Conservation (phyloP, 2,797 vertebrate genomes). For the Steatocranus sp. region DNA sequence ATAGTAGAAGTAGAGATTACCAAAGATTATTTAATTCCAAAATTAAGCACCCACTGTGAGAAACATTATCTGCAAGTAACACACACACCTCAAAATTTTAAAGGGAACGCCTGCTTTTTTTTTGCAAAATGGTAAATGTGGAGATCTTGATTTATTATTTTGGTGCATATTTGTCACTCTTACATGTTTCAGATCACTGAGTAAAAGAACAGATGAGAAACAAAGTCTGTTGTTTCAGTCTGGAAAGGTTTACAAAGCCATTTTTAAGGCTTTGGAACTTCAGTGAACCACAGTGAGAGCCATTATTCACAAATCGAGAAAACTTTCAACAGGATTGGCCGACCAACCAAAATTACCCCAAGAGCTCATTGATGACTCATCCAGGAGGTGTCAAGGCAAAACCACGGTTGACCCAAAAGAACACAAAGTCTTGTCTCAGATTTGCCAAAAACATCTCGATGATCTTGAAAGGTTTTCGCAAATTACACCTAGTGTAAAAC, state of each 20-base stretch:
- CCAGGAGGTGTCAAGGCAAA: background rate
- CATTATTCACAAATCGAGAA: background rate
- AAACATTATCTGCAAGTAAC: background rate
- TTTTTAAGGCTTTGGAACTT: background rate
- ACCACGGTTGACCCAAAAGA: background rate
- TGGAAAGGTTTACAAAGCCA: background rate
- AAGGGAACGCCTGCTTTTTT: background rate
- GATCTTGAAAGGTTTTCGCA: rapidly evolving
- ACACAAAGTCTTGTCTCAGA: background rate
- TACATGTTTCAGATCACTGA: background rate
- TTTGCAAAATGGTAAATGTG: background rate
- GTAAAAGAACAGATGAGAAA: background rate
- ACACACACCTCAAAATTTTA: rapidly evolving
- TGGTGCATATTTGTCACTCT: background rate
- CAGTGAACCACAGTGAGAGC: background rate
- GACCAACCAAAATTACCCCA: background rate
- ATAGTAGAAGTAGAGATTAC: background rate
- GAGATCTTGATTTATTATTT: background rate
- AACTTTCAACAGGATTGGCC: background rate
- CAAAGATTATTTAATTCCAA: background rate
- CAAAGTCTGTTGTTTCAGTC: background rate
- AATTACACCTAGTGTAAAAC: background rate
- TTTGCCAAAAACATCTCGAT: rapidly evolving
- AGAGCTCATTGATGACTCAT: background rate
- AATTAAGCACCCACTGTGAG: background rate